Percentiles rank a stretch among this genome's conserved stretches.
Conservation (phyloP, 2,113 vertebrate species). For the Oreocharis arfaki region DNA sequence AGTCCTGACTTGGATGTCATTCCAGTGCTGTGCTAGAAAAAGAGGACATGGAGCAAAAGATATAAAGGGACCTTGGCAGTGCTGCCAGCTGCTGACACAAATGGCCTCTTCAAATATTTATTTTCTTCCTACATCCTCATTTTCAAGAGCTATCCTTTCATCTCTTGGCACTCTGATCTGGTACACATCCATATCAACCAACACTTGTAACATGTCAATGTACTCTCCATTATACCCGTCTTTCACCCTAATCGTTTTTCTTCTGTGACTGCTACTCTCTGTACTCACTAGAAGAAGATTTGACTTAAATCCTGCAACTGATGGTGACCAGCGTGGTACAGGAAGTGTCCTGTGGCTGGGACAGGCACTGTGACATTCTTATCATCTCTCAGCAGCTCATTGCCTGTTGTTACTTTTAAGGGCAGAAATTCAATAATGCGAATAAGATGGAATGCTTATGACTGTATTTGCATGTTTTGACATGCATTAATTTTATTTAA, state of each 20-base stretch:
- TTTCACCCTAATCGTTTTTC: background rate
- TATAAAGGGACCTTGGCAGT: background rate
- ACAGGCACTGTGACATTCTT: background rate
- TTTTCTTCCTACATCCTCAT: background rate
- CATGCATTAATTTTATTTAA: background rate
- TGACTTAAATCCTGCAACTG: background rate
- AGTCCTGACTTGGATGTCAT: background rate
- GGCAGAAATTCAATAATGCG: background rate
- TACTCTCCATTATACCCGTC: too few relatives aligned
- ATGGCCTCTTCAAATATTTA: background rate
- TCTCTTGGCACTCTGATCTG: background rate
- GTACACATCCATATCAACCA: background rate
- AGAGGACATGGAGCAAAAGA: background rate
- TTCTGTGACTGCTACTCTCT: fast-evolving
- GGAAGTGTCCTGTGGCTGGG: background rate
- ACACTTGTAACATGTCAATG: background rate
- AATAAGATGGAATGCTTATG: background rate
- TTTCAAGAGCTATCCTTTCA: background rate
- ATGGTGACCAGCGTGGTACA: background rate
- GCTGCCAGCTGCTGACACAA: background rate
- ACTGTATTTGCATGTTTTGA: background rate
- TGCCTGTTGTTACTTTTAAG: background rate
- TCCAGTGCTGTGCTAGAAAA: background rate
- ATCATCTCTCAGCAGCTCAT: background rate
- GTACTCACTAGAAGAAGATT: background rate